A percentile compares a stretch with the other conserved stretches of the same genome.
Conservation (phyloP, 2,113 vertebrate species). For the Thryonomys swinderianus region DNA sequence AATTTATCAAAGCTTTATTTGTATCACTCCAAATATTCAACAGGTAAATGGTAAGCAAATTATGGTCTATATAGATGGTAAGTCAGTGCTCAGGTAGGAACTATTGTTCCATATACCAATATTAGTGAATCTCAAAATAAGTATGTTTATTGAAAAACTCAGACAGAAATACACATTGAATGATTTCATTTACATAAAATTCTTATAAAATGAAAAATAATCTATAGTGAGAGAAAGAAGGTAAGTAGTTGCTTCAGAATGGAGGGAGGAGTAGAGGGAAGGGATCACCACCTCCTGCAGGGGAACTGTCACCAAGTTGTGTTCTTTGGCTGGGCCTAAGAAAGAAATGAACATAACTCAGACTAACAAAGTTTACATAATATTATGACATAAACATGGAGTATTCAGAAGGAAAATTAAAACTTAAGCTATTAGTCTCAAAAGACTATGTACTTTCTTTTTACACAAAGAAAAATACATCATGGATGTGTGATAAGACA, state of each 20-base stretch:
- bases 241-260: neutral
- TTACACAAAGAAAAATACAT: neutral
- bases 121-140: neutral
- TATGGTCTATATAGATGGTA: neutral
- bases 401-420: neutral
- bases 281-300: neutral
- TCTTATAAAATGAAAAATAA: neutral
- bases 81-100: neutral
- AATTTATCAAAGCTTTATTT: neutral
- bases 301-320: neutral
- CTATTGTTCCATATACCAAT: neutral
- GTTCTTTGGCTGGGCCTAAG: neutral
- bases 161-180: neutral
- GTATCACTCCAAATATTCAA: neutral
- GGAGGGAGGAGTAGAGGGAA: neutral
- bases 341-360: neutral
- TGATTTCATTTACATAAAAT: neutral
- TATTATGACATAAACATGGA: neutral
- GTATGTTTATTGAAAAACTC: neutral
- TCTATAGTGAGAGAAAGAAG: neutral
- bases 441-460: neutral
- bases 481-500: neutral
- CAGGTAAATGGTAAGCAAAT: neutral
- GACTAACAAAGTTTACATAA: neutral
- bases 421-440: neutral